These are phyloP conservation scores for Prionailurus bengalensis DNA, from an alignment of 2,113 vertebrate species.

Conservation along the genomic window DNA sequence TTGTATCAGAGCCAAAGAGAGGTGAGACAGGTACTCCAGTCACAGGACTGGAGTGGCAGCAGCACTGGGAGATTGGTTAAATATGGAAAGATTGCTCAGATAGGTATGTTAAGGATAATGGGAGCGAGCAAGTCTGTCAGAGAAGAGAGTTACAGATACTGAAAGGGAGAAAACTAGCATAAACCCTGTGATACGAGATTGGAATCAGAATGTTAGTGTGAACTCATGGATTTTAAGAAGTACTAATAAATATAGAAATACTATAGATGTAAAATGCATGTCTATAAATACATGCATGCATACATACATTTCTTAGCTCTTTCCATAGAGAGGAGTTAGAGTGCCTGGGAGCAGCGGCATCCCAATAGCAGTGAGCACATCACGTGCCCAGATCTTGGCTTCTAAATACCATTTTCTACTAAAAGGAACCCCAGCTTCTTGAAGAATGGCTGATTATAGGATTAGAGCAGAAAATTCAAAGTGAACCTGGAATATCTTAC, in stretches of 20 bases:
- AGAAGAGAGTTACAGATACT: not conserved
- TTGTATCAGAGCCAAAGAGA: not conserved
- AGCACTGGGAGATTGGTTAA: not conserved
- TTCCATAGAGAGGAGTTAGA: not conserved
- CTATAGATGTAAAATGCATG: not conserved
- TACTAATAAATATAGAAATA: not conserved
- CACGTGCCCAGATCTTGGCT: not conserved
- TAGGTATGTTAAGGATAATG: not conserved
- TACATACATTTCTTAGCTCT: not conserved
- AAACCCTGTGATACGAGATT: not conserved
- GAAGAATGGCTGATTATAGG: not conserved
- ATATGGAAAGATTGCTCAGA: not conserved
- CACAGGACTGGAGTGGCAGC: not conserved
- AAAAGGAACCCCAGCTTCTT: not conserved
- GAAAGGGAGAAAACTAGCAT: not conserved
- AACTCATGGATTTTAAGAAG: not conserved
- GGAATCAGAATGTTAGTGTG: not conserved
- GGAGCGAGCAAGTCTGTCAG: not conserved
- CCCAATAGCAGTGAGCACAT: not conserved
- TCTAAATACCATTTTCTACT: not conserved
- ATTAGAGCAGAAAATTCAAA: constrained; percentile 27
- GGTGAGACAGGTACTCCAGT: not conserved
- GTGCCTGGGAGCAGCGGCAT: not conserved
- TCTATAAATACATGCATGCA: too few species aligned
- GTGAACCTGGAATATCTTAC: constrained; percentile 31